These are phyloP conservation scores for Clarias macrocephalus DNA, from an alignment of 2,113 vertebrate species.

Conservation along the genomic window DNA sequence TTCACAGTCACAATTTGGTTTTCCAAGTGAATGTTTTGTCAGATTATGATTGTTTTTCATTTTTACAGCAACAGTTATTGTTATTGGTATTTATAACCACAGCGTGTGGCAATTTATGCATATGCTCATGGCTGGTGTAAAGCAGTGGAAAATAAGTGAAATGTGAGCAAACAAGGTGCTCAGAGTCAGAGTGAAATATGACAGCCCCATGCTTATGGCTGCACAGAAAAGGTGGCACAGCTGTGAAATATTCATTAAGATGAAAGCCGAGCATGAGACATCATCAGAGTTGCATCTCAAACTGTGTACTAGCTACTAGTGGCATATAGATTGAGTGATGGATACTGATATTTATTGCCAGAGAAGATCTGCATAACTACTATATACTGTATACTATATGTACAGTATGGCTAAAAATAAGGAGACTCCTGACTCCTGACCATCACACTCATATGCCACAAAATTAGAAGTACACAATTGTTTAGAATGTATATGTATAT, in stretches of 20 bases:
- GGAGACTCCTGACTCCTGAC: not conserved
- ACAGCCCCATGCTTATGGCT: constrained; percentile 29
- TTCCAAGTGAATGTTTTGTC: not conserved
- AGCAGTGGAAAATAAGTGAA: constrained; percentile 41
- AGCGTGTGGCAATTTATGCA: constrained; percentile 36
- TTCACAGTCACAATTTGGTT: not conserved
- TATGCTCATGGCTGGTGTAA: constrained; percentile 18
- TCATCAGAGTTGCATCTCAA: constrained; percentile 37
- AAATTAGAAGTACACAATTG: not conserved
- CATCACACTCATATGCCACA: not conserved
- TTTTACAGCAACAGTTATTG: constrained; percentile 39
- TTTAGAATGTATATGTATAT: not conserved
- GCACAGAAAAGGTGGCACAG: constrained; percentile 21
- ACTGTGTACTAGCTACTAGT: constrained; percentile 35
- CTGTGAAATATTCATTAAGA: constrained; percentile 42
- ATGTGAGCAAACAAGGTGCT: constrained; percentile 30
- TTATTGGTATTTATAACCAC: constrained; percentile 48
- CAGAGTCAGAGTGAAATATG: constrained; percentile 46
- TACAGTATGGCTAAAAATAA: not conserved
- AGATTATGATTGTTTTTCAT: constrained; percentile 29
- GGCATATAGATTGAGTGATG: constrained; percentile 17
- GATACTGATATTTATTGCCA: constrained; percentile 34
- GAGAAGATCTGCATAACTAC: not conserved
- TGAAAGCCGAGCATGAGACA: constrained; percentile 31
- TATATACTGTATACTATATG: not conserved